phyloP scores from a whole-genome alignment of 1,140 invertebrate species.

The Stegodyphus dumicola region DNA sequence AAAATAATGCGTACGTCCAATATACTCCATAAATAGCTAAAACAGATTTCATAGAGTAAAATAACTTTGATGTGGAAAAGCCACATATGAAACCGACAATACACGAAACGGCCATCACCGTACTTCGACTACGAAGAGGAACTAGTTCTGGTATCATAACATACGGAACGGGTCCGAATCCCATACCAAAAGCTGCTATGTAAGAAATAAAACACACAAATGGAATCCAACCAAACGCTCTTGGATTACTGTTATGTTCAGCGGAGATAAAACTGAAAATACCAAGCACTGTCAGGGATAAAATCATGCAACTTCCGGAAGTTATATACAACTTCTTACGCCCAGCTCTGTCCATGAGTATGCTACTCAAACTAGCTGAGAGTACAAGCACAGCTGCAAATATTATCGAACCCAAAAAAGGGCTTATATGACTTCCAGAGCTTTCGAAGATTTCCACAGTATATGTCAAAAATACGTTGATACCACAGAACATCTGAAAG shows the following conservation, averaged over 20 bases:
- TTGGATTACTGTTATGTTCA: not conserved
- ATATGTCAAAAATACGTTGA: slow-evolving; percentile 93
- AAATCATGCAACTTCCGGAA: slow-evolving; percentile 69
- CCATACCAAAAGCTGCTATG: slow-evolving; percentile 75
- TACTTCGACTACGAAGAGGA: slow-evolving; percentile 79
- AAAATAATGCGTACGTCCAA: slow-evolving; percentile 83
- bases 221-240: slow-evolving; percentile 69
- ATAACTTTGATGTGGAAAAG: slow-evolving; percentile 6
- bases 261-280: not conserved
- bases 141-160: slow-evolving; percentile 75
- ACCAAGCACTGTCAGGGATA: slow-evolving; percentile 79
- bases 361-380: slow-evolving; percentile 85
- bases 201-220: slow-evolving; percentile 72
- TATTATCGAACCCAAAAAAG: slow-evolving; percentile 78
- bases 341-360: slow-evolving; percentile 84
- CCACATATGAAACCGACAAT: slow-evolving; percentile 67
- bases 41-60: slow-evolving; percentile 72
- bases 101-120: slow-evolving; percentile 80
- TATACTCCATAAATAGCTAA: slow-evolving; percentile 81
- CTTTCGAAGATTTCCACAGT: slow-evolving; percentile 83
- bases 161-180: slow-evolving; percentile 86
- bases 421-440: slow-evolving; percentile 74
- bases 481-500: slow-evolving; percentile 92
- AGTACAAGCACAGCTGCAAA: slow-evolving; percentile 89
- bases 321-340: slow-evolving; percentile 86